Percentiles rank a stretch among this genome's conserved stretches.
Conservation (phyloP, 2,113 vertebrate species). For the Psittacula cyanocephala region DNA sequence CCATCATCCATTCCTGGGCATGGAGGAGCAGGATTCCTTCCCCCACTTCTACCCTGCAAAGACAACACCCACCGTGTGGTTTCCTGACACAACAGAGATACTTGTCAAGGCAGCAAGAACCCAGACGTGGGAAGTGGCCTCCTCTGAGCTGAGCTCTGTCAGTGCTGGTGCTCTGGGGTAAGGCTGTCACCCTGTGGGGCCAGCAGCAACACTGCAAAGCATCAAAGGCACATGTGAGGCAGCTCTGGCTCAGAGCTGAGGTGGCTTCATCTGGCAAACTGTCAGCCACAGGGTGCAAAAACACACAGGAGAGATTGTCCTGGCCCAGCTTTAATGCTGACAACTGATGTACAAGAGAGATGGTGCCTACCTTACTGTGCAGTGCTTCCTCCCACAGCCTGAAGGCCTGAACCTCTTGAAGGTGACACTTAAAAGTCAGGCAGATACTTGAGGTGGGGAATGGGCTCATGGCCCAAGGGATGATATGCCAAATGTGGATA, state of each 20-base stretch:
- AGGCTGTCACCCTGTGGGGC: background rate
- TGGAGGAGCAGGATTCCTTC: background rate
- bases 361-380: background rate
- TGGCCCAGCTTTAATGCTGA: background rate
- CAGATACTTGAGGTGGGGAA: background rate
- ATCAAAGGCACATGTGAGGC: background rate
- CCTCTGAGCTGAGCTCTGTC: background rate
- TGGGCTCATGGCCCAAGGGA: background rate
- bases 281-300: background rate
- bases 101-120: constrained; percentile 12
- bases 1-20: background rate
- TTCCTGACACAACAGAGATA: constrained; percentile 32
- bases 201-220: background rate
- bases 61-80: constrained; percentile 43
- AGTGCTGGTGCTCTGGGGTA: background rate
- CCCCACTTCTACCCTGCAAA: background rate
- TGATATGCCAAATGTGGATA: background rate
- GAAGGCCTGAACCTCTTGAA: background rate
- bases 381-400: background rate
- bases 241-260: background rate
- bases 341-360: background rate
- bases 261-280: background rate
- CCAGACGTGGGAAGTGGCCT: constrained; percentile 2
- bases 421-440: background rate
- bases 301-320: background rate